These are phyloP conservation scores for Saiga tatarica DNA, from an alignment of 2,113 vertebrate species.

Conservation along the genomic window DNA sequence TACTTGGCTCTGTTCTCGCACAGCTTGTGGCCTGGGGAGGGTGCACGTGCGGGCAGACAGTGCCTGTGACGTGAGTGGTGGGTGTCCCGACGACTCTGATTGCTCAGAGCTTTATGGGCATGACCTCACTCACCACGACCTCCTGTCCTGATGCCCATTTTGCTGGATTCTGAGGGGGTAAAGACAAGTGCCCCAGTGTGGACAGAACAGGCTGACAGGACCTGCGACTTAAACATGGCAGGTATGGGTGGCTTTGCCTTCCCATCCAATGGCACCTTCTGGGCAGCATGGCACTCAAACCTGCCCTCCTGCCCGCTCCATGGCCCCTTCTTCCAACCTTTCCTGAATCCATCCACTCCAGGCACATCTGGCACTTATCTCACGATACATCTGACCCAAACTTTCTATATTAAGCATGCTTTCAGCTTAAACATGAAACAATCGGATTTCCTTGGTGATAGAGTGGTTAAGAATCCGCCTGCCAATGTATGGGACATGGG, in stretches of 20 bases:
- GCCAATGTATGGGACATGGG: not conserved
- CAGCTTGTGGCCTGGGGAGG: not conserved
- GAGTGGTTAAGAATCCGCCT: not conserved
- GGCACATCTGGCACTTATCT: not conserved
- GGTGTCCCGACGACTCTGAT: not conserved
- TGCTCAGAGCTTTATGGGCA: not conserved
- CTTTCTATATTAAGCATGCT: not conserved
- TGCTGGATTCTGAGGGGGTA: not conserved
- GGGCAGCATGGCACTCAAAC: not conserved
- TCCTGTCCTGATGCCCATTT: not conserved
- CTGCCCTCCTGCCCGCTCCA: not conserved
- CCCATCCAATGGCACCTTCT: not conserved
- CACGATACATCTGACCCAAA: not conserved
- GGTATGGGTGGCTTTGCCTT: not conserved
- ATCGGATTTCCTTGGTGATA: not conserved
- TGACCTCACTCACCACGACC: fast-evolving
- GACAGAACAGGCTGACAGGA: not conserved
- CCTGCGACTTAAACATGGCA: fast-evolving
- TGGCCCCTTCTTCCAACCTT: not conserved
- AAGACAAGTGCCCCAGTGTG: not conserved
- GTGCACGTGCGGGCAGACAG: fast-evolving
- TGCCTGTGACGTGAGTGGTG: fast-evolving
- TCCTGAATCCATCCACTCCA: too few species aligned
- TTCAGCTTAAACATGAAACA: not conserved
- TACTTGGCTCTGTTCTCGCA: not conserved